Base-by-base conservation (phyloP, 2,113 vertebrate genomes). In the Toxotes chatareus region DNA sequence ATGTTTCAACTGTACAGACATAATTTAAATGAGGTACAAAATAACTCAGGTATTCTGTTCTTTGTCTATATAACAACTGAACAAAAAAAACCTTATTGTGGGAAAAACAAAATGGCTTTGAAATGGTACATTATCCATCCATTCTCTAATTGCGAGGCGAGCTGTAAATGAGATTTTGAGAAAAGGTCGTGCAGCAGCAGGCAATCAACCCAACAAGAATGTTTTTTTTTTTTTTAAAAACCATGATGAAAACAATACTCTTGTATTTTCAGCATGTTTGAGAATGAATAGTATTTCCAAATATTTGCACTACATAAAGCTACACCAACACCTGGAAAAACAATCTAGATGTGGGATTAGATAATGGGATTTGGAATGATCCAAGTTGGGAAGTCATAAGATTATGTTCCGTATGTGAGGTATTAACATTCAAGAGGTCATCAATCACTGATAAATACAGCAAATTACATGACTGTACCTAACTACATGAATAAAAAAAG, bases 121-220 rank as follows among this genome's bases (percentile, higher is more conserved):
- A 84, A 88, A 88, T 65, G 62, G 56, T 60, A 82, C 61, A 79
- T 76, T 73, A 82, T 67, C 71, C 81, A 70, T 38, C 74, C 59
- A 59, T n/a, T 84, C 57, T 83, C n/a, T 87, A 91, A 89, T 86
- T 88, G 73, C 64, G 7, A 63, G 70, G 64, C 70, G 0, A 78
- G 82, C 62, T 70, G 67, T 82, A 85, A 91, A 91, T 91, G 49
- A 87, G 82, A 83, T 83, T 90, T 84, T 80, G 44, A 83, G 76
- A 77, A 85, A 92, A 92, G 83, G 88, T 90, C 80, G 27, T n/a
- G 61, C 51, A 51, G 77, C 82, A 83, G 86, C 73, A 82, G 79
- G 86, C 83, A 82, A 88, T 86, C 78, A 88, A 74, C 81, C 44
- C n/a, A 68, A 77, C 64, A 68, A 47, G 65, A 65, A 42, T 42